Conservation (phyloP, 1,140 invertebrate genomes). For the Bombus pyrosoma region DNA sequence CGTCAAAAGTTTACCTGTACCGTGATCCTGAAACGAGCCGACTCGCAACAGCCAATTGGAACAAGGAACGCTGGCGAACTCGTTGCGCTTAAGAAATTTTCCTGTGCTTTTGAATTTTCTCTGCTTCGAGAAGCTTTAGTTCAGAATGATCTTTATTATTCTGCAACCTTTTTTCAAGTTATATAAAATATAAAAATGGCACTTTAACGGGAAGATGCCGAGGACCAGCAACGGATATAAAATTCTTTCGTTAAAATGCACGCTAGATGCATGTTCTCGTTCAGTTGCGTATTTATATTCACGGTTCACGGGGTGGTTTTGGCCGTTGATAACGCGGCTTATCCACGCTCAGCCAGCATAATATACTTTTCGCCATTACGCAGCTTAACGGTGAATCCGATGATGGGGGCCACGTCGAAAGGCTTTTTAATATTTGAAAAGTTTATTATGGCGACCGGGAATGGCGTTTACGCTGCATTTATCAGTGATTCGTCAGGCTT, state of each 20-base stretch:
- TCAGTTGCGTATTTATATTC: slow-evolving; percentile 29
- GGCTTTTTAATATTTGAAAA: slow-evolving; percentile 38
- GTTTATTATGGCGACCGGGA: slow-evolving; percentile 8
- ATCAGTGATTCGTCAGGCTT: slow-evolving; percentile 9
- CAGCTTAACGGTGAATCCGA: slow-evolving; percentile 42
- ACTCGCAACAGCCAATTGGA: background rate
- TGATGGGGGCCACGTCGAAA: slow-evolving; percentile 9
- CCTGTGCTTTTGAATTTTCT: background rate
- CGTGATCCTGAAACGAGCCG: background rate
- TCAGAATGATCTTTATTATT: background rate
- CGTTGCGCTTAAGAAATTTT: background rate
- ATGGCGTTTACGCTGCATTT: slow-evolving; percentile 9
- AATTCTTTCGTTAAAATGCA: background rate
- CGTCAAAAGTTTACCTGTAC: background rate
- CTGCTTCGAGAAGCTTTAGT: too few species aligned
- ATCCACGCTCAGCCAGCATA: slow-evolving; percentile 25
- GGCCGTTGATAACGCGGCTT: slow-evolving; percentile 16
- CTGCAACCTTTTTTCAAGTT: background rate
- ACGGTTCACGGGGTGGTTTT: slow-evolving; percentile 18
- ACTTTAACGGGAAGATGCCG: too few species aligned
- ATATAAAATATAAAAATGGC: background rate
- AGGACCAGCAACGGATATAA: too few species aligned
- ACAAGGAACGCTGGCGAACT: background rate
- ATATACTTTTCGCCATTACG: slow-evolving; percentile 47
- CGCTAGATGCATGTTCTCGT: background rate